Percentiles rank a stretch among this genome's conserved stretches.
Conservation (phyloP, 1,140 invertebrate genomes). For the Ips nitidus region DNA sequence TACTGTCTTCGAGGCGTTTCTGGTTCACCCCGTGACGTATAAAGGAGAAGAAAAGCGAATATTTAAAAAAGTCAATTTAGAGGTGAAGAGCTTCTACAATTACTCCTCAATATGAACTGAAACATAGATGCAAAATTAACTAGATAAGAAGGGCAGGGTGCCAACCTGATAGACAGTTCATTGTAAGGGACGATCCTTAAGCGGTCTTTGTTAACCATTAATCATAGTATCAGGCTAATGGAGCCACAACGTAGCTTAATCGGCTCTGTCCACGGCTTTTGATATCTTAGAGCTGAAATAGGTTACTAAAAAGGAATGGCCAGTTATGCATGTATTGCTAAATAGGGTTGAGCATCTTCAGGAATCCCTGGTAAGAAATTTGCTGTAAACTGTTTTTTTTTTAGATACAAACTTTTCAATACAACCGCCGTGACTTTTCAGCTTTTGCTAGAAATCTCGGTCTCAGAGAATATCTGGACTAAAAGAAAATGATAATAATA, state of each 20-base stretch:
- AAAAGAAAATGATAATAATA: slow-evolving; percentile 15
- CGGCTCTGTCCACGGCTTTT: slow-evolving; percentile 36
- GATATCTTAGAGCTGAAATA: slow-evolving; percentile 28
- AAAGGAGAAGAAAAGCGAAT: neutral
- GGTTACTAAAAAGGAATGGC: neutral
- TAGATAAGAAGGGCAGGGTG: slow-evolving; percentile 30
- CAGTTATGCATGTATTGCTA: neutral
- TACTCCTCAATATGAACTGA: slow-evolving; percentile 30
- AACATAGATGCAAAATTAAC: slow-evolving; percentile 35
- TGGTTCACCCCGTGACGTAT: slow-evolving; percentile 14
- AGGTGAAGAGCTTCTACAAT: slow-evolving; percentile 5
- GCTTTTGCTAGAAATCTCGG: slow-evolving; percentile 7
- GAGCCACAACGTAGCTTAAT: slow-evolving; percentile 35
- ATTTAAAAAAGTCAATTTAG: neutral
- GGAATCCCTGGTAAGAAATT: no score
- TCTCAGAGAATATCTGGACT: slow-evolving; percentile 13
- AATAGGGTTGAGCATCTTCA: neutral
- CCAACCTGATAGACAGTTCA: slow-evolving; percentile 37
- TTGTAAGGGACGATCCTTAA: slow-evolving; percentile 35
- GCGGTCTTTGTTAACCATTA: slow-evolving; percentile 38
- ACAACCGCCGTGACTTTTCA: neutral
- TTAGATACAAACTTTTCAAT: no score
- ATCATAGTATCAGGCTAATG: slow-evolving; percentile 38
- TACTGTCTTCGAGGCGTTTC: slow-evolving; percentile 41
- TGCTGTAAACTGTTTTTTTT: no score